Base-by-base conservation (phyloP, 2,113 vertebrate genomes). In the Oryzias woworae region DNA sequence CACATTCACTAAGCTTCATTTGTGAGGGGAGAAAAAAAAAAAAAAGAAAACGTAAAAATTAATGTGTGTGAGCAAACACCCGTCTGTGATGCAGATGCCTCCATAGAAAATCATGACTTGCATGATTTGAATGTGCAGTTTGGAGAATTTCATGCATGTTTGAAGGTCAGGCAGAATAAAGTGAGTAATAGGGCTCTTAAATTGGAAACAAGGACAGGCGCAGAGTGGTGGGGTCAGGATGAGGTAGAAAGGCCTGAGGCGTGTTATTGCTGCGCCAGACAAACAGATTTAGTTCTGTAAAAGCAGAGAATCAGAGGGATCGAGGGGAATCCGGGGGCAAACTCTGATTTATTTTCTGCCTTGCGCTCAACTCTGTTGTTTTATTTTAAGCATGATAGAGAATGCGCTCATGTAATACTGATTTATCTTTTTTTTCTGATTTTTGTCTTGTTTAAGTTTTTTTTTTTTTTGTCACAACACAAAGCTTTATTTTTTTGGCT, bases 171-270 rank as follows among this genome's bases (percentile, higher is more conserved):
- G 23, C 47, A 43, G n/a, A 59, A 14, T 41, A 3, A 69, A 50
- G 41, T 24, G 12, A 62, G 31, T 44, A 47, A 52, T 3, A 12
- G 17, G 14, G 45, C 18, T 70, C 3, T 51, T 18, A 57, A 42
- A 60, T 53, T 56, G 24, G 45, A 69, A 63, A 48, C 28, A 31
- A 68, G 61, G 4, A 20, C 42, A 5, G 36, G 43, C n/a, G 7
- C 23, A 44, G 13, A 41, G 47, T 65, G 74, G 12, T 36, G 51
- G 50, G 45, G 55, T 53, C 62, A 17, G 51, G 52, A 65, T 64
- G 41, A 70, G 55, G 22, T n/a, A 57, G 57, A 17, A 54, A 69
- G 24, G 72, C 75, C 69, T 26, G 47, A 62, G 66, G 80, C 72
- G 2, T 47, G 69, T 53, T 43, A 20, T 20, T 59, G n/a, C 54